phyloP scores from a whole-genome alignment of 2,113 vertebrate species.

The Camelus bactrianus region DNA sequence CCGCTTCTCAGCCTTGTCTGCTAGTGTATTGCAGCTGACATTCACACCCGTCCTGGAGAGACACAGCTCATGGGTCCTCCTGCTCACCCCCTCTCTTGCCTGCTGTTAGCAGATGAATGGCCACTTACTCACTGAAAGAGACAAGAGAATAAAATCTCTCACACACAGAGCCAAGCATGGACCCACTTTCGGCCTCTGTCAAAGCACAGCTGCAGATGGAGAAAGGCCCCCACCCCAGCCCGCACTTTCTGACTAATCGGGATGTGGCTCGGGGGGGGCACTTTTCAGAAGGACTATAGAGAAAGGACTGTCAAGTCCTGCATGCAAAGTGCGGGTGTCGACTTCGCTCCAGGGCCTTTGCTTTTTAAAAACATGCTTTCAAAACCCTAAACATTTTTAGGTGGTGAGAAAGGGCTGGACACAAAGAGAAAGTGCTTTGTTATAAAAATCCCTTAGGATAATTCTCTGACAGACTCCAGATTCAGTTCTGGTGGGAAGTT shows the following conservation, averaged over 20 bases:
- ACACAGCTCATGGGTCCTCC: conserved; percentile 59
- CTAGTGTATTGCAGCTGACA: conserved; percentile 65
- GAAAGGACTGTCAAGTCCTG: not conserved
- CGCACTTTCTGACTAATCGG: not conserved
- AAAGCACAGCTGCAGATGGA: not conserved
- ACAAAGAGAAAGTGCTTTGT: conserved; percentile 35
- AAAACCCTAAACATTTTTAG: conserved; percentile 28
- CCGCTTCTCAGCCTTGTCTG: conserved; percentile 66
- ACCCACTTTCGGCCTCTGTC: not conserved
- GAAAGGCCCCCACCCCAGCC: accelerated
- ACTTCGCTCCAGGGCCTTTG: not conserved
- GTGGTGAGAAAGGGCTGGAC: not conserved
- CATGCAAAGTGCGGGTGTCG: not conserved
- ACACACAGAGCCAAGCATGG: not conserved
- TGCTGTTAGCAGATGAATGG: conserved; percentile 76
- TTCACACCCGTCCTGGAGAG: conserved; percentile 61
- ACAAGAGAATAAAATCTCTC: conserved; percentile 65
- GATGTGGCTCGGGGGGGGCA: not conserved
- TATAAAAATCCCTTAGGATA: conserved; percentile 47
- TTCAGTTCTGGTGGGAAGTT: conserved; percentile 43
- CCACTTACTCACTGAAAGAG: conserved; percentile 63
- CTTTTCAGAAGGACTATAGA: not conserved
- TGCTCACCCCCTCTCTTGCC: conserved; percentile 49
- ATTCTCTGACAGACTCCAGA: not conserved
- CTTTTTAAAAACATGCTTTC: conserved; percentile 7